Percentiles rank a stretch among this genome's conserved stretches.
Evolutionary conservation across 1,140 invertebrate genomes (phyloP).

Genomic region (Melitaea cinxia): DNA sequence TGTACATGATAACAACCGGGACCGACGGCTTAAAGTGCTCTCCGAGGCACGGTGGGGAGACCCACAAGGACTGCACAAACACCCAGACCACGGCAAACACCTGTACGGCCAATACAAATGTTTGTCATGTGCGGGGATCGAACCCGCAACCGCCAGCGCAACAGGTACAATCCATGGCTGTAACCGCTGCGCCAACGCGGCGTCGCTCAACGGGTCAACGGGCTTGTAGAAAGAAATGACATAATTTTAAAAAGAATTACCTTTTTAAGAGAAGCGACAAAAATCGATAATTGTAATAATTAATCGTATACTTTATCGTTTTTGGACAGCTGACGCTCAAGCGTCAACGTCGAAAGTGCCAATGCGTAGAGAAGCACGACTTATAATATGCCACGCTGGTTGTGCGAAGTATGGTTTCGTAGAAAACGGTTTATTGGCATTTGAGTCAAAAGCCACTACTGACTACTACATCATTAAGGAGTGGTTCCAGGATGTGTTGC

Average conservation of each 20-base stretch:
- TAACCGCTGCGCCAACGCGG: no score
- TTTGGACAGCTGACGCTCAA: constrained; percentile 37
- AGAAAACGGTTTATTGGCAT: constrained; percentile 17
- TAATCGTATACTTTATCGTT: constrained; percentile 32
- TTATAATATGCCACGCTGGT: constrained; percentile 44
- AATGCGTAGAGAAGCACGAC: constrained; percentile 32
- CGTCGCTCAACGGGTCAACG: no score
- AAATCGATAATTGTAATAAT: constrained; percentile 31
- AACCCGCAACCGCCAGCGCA: no score
- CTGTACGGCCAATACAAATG: no score
- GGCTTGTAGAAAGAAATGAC: no score
- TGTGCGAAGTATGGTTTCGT: constrained; percentile 20
- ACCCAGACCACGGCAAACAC: no score
- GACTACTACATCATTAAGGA: constrained; percentile 27
- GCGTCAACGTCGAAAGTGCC: constrained; percentile 36
- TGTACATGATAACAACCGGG: no score
- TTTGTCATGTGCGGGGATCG: no score
- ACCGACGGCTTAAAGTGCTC: no score
- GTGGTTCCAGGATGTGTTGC: constrained; percentile 19
- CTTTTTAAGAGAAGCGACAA: constrained; percentile 35
- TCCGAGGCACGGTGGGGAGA: no score
- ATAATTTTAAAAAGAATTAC: constrained; percentile 2
- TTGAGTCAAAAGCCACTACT: constrained; percentile 21
- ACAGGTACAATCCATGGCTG: no score
- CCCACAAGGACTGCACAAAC: no score